Base-by-base conservation (phyloP, 2,797 vertebrate species). In the Danio tinwini region DNA sequence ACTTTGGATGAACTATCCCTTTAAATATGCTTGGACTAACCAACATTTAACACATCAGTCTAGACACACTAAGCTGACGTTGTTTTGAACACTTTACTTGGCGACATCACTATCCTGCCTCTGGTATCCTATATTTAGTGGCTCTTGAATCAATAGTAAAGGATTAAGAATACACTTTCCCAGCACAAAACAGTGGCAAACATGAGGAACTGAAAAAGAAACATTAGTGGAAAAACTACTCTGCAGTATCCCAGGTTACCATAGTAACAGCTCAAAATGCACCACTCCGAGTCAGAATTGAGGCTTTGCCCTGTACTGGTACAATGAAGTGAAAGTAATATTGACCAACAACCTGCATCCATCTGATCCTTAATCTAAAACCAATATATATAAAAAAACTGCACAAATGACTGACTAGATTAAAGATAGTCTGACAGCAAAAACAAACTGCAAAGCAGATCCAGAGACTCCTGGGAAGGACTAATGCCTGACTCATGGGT, bases 401-500 rank as follows among this genome's bases (percentile, higher is more conserved):
- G 47, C 29, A 37, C 45, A 21, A 50, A 55, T 56, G 14, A 67
- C 14, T 17, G 67, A 44, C 50, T 56, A 63, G 40, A 21, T 76
- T 21, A 29, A 76, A 37, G n/a, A 64, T 17, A 47, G 11, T 45
- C 17, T 14, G 19, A 29, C 12, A 16, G 0, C 19, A 39, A 10
- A 37, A 10, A 49, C 16, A 50, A 49, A 42, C 37, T 5, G n/a
- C 11, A 49, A 19, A 19, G 69, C 5, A 47, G 45, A 74, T 50
- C 9, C 29, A 75, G 49, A 40, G 13, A 13, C 7, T 8, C 49
- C 67, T 55, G 56, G 42, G 19, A 70, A 59, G 29, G 14, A 61
- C n/a, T 52, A 21, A 70, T 13, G 45, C 39, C n/a, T 53, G 44
- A 78, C 37, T 61, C 65, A 78, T 10, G 70, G 29, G 65, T 61